These are phyloP conservation scores for Diplolepis rosae DNA, from an alignment of 2,888 invertebrate genomes.

Conservation along the genomic window DNA sequence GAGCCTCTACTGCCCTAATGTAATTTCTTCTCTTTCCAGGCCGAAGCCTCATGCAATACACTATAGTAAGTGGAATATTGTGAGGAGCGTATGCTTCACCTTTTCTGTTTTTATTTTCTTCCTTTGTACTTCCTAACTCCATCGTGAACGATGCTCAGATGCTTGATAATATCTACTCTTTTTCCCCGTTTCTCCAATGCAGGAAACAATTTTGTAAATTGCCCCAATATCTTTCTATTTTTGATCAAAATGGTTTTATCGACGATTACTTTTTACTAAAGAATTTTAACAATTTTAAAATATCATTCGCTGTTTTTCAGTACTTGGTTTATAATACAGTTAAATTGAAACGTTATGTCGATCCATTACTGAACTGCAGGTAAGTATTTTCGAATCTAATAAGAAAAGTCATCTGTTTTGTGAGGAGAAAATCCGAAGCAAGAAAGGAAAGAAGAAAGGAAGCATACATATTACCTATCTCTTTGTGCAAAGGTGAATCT, in stretches of 20 bases:
- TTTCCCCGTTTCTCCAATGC: not conserved
- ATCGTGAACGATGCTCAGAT: not conserved
- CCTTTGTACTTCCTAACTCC: slow-evolving; percentile 8
- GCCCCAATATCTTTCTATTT: not conserved
- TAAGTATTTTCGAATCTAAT: too few relatives aligned
- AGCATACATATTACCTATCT: too few relatives aligned
- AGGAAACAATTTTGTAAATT: not conserved
- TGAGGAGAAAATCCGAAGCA: too few relatives aligned
- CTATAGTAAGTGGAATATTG: slow-evolving; percentile 22
- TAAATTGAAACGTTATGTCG: too few relatives aligned
- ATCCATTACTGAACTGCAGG: too few relatives aligned
- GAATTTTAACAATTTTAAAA: too few relatives aligned
- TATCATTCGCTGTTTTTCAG: too few relatives aligned
- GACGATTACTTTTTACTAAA: not conserved
- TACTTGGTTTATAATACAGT: too few relatives aligned
- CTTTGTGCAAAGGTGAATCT: too few relatives aligned
- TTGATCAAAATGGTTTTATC: not conserved
- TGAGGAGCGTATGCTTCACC: slow-evolving; percentile 1
- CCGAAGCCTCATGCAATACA: not conserved
- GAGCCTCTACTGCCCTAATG: slow-evolving; percentile 9
- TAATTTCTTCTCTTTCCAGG: slow-evolving; percentile 8
- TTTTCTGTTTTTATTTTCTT: slow-evolving; percentile 17
- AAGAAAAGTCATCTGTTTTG: too few relatives aligned
- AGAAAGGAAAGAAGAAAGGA: too few relatives aligned
- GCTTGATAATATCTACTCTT: slow-evolving; percentile 17